These are phyloP conservation scores for Carettochelys insculpta DNA, from an alignment of 2,113 vertebrate species.

Conservation along the genomic window DNA sequence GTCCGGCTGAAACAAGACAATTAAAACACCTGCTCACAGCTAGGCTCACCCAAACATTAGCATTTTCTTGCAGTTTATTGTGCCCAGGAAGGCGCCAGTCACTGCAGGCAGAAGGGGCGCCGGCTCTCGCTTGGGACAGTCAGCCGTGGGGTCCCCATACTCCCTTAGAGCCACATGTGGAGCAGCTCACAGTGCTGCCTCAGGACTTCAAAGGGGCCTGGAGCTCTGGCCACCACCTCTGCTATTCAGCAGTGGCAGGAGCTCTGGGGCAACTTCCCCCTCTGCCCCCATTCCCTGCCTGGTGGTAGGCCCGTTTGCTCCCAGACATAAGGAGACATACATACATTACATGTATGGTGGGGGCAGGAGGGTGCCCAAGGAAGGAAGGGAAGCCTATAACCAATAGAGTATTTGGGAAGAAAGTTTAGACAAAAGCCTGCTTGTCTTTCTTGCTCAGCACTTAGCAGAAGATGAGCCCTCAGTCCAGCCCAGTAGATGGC, in stretches of 20 bases:
- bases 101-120: no score
- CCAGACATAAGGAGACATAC: not conserved
- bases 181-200: no score
- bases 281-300: no score
- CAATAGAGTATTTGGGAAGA: not conserved
- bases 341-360: not conserved
- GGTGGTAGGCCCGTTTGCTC: no score
- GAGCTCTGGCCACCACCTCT: no score
- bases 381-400: not conserved
- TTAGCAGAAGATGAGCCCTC: not conserved
- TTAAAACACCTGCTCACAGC: constrained; percentile 3
- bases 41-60: not conserved
- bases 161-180: no score
- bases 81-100: no score
- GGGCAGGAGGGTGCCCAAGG: not conserved
- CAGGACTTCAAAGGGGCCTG: no score
- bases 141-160: no score
- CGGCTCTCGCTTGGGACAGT: no score
- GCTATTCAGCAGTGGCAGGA: no score
- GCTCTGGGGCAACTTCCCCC: no score
- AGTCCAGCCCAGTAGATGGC: not conserved
- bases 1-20: not conserved
- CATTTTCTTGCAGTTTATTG: constrained; percentile 22
- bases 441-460: not conserved
- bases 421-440: not conserved